These are phyloP conservation scores for Seladonia tumulorum DNA, from an alignment of 2,888 invertebrate species.

Conservation along the genomic window DNA sequence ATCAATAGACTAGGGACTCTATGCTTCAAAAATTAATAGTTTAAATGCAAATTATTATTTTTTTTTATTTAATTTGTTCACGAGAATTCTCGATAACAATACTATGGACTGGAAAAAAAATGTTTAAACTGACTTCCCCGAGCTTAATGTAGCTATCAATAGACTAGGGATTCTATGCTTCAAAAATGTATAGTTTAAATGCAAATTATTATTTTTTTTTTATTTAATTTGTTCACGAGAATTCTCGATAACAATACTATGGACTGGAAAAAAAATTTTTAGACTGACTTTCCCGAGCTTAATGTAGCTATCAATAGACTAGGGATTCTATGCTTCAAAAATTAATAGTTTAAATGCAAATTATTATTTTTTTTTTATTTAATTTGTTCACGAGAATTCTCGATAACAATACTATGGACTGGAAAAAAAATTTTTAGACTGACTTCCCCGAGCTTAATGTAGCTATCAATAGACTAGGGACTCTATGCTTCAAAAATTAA, in stretches of 20 bases:
- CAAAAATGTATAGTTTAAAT: no score
- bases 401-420: slow-evolving; percentile 13
- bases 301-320: background rate
- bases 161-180: background rate
- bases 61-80: slow-evolving; percentile 35
- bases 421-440: background rate
- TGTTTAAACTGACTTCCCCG: no score
- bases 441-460: background rate
- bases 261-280: background rate
- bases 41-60: no score
- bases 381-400: slow-evolving; percentile 26
- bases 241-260: slow-evolving; percentile 24
- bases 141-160: background rate
- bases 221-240: slow-evolving; percentile 31
- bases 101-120: background rate
- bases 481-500: background rate
- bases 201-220: no score
- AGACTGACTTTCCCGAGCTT: no score
- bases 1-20: background rate
- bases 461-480: background rate
- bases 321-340: background rate
- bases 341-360: no score
- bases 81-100: slow-evolving; percentile 29
- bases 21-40: background rate
- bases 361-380: no score